Evolutionary conservation across 2,797 vertebrate species (phyloP).

Genomic region (Coccyzus lansbergi): DNA sequence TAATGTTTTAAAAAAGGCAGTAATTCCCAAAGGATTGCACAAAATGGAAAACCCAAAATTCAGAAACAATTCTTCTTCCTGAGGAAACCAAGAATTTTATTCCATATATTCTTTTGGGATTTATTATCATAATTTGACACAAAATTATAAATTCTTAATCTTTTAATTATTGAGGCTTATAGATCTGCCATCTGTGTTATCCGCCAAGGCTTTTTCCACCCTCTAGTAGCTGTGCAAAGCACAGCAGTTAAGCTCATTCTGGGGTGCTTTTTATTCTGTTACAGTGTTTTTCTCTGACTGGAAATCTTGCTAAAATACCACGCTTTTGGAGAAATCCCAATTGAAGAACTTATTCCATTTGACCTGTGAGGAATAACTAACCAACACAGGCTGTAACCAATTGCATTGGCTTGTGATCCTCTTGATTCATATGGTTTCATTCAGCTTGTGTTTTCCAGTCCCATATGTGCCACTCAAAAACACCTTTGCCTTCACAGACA

Average conservation of each 20-base stretch:
- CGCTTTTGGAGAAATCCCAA: background rate
- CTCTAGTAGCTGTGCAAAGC: background rate
- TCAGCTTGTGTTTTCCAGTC: background rate
- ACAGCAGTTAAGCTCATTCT: background rate
- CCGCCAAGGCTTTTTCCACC: background rate
- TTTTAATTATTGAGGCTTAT: background rate
- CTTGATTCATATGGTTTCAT: background rate
- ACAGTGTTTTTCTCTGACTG: background rate
- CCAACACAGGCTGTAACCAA: background rate
- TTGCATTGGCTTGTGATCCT: background rate
- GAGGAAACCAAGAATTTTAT: slow-evolving; percentile 8
- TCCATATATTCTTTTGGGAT: background rate
- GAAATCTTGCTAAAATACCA: background rate
- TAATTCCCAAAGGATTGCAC: background rate
- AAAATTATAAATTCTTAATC: background rate
- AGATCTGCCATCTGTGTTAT: background rate
- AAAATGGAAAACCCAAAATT: slow-evolving; percentile 12
- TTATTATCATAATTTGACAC: background rate
- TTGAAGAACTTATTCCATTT: background rate
- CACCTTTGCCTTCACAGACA: background rate
- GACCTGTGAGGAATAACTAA: background rate
- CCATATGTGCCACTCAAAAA: background rate
- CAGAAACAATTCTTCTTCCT: background rate
- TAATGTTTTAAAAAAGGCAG: background rate
- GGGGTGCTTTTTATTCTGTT: background rate